Evolutionary conservation across 2,797 vertebrate species (phyloP).

Genomic region (Eleutherodactylus coqui): DNA sequence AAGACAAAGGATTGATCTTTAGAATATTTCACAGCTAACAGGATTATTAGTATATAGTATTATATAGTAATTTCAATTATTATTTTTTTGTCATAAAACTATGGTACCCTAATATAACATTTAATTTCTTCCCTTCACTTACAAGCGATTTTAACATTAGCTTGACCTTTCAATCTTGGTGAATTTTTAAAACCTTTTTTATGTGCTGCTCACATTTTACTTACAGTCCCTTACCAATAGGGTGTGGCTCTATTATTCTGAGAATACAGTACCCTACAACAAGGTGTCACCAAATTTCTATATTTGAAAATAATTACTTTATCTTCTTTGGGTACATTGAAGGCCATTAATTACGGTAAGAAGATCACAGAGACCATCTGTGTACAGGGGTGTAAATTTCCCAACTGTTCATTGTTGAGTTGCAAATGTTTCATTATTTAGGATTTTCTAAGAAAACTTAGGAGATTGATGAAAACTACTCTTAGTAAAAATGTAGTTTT

Average conservation of each 20-base stretch:
- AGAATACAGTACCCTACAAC: slow-evolving; percentile 2
- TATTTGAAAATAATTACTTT: slow-evolving; percentile 26
- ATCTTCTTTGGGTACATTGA: slow-evolving; percentile 1
- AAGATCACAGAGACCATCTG: slow-evolving; percentile 48
- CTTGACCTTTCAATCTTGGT: not conserved
- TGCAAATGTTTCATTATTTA: slow-evolving; percentile 17
- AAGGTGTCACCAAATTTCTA: slow-evolving; percentile 3
- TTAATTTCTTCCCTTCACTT: not conserved
- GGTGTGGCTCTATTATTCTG: not conserved
- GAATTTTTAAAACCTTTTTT: not conserved
- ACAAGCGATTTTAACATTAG: not conserved
- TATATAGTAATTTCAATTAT: not conserved
- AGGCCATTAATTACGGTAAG: slow-evolving; percentile 32
- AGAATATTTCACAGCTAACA: not conserved
- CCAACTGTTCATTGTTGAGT: slow-evolving; percentile 34
- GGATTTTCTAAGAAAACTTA: not conserved
- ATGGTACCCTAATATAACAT: not conserved
- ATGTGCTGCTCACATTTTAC: not conserved
- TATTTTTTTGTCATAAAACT: not conserved
- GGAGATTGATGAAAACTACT: not conserved
- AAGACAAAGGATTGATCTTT: not conserved
- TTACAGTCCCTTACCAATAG: not conserved
- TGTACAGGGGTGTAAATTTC: slow-evolving; percentile 34
- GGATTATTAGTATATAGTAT: not conserved
- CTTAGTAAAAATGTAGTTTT: not conserved